Evolutionary conservation across 2,797 vertebrate genomes (phyloP), one percentile per base, ranked within the genome.

Genomic region (Chelonia mydas): DNA sequence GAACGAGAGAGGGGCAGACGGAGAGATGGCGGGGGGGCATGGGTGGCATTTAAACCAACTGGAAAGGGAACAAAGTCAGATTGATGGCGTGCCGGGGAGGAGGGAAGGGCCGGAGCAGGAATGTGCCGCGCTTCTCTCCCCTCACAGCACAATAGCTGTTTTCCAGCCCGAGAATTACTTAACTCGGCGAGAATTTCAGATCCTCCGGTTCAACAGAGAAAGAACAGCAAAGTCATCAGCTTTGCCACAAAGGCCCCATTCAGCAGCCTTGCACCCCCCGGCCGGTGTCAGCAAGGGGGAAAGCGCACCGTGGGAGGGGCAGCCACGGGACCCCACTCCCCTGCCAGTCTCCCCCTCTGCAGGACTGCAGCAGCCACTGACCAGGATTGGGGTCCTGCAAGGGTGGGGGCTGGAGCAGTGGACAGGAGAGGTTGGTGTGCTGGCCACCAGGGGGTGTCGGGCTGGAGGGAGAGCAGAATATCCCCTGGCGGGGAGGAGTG

Each of bases 111-210:
- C 49, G 45, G 23, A 54, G 55, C 68, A 89, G 91, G 87, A 93
- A 93, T 93, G 87, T 16, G 23, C 87, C 65, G 33, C 19, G n/a
- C 65, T 84, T 87, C 87, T 93, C 97, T 97, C 96, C 84, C 97
- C 95, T 77, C 89, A 61, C 96, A 98, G 97, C 91, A 98, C 98
- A 98, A 98, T 98, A 95, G 97, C 96, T 94, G 95, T 98, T 98
- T 98, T 98, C 98, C 97, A 94, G 96, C 95, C 96, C 96, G 98
- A 98, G 98, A 98, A 99, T 99, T 99, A 99, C 99, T 99, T 99
- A 99, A 99, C 99, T 98, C 98, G 98, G 98, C 98, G 99, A 98
- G 99, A 99, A 99, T 99, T 99, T 97, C 95, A 95, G 96, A 79
- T 82, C 54, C 68, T 89, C 33, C 65, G 5, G 65, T 72, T 72